Conservation (phyloP, 2,113 vertebrate genomes). For the Bos taurus region DNA sequence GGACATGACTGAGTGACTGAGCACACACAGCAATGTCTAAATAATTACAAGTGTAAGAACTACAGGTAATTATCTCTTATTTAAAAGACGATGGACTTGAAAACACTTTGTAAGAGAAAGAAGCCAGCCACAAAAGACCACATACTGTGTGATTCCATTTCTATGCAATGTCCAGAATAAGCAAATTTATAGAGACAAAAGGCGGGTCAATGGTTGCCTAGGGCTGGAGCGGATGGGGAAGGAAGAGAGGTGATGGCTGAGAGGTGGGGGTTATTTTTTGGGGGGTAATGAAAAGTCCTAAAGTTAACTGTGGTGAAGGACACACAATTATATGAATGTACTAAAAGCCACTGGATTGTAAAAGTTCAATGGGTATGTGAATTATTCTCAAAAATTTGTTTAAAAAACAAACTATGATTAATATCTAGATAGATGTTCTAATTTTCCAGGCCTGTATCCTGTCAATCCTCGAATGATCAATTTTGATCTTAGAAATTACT, state of each 20-base stretch:
- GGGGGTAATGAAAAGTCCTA: background rate
- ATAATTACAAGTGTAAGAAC: background rate
- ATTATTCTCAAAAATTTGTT: background rate
- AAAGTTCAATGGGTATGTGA: background rate
- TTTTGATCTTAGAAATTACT: slow-evolving; percentile 50
- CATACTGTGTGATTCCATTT: background rate
- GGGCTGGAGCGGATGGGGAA: background rate
- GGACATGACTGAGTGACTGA: background rate
- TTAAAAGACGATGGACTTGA: background rate
- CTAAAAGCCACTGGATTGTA: background rate
- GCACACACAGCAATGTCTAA: background rate
- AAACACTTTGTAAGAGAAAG: background rate
- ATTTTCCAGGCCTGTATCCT: background rate
- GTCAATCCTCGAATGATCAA: background rate
- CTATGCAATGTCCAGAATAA: background rate
- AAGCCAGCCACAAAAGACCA: background rate
- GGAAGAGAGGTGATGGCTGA: background rate
- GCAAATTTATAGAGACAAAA: background rate
- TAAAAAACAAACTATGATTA: background rate
- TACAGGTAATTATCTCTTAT: background rate
- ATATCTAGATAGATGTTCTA: background rate
- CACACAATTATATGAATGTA: background rate
- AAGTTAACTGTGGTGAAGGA: background rate
- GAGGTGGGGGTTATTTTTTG: background rate
- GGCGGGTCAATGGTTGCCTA: background rate